Base-by-base conservation (phyloP, 2,797 vertebrate genomes). In the Gambusia yucatana region DNA sequence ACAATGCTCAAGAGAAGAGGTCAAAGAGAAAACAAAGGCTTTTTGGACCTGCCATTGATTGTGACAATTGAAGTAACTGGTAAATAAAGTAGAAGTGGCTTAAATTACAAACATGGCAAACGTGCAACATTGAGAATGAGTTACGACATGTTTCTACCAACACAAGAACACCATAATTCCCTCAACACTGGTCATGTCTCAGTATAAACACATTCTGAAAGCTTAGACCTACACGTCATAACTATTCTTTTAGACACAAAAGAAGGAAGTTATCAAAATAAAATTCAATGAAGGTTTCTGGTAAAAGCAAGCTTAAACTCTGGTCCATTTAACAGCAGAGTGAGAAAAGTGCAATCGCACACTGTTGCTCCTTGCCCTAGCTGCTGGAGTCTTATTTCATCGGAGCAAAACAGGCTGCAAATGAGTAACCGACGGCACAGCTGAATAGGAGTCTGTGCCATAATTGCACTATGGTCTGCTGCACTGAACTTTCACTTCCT, bases 401-500 rank as follows among this genome's bases (percentile, higher is more conserved):
- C 11, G 0, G 28, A 39, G 73, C 47, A 82, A 33, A 57, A 72
- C 46, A 30, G 39, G 41, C 75, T 84, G 80, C 50, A 73, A 83
- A 85, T 76, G 63, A 76, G 73, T 80, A 52, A 77, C 79, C 17
- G 52, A 77, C 20, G 10, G 20, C n/a, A 4, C 73, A 0, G 22
- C 77, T 28, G 16, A 70, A 39, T 44, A 48, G 8, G 4, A 30
- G 10, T 11, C 47, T 52, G 36, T 20, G 28, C 44, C 76, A 75
- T 75, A 47, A 43, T 69, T 73, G 71, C 5, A 78, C 76, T 67
- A 41, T 20, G 6, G 1, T 3, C 73, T 48, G 65, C 48, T 72
- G 71, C 69, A 76, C 13, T 72, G 10, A 78, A 39, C 43, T 55
- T 72, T 77, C 75, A 75, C 73, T 78, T 84, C 77, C 65, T 78